phyloP scores from a whole-genome alignment of 2,113 vertebrate species.

The Ramphastos sulfuratus region DNA sequence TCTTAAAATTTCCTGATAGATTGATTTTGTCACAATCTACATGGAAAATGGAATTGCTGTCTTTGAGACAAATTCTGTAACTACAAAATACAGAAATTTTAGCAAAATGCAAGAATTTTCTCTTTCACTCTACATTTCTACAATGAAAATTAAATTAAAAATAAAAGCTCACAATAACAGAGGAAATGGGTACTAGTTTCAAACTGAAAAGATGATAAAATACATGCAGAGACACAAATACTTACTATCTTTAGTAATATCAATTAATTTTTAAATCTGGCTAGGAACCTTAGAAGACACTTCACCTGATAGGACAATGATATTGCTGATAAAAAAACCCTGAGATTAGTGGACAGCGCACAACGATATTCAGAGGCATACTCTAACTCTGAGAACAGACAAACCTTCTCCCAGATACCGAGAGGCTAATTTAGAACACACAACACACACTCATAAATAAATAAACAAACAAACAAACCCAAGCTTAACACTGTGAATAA shows the following conservation, averaged over 20 bases:
- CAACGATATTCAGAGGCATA: neutral
- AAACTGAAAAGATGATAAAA: neutral
- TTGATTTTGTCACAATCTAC: neutral
- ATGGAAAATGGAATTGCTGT: neutral
- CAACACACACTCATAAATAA: neutral
- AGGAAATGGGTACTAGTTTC: neutral
- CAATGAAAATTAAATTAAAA: neutral
- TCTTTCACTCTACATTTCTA: neutral
- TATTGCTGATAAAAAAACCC: too few species aligned
- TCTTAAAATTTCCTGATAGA: neutral
- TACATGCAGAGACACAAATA: neutral
- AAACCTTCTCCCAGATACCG: neutral
- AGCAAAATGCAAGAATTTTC: neutral
- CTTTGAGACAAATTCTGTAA: neutral
- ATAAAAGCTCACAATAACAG: neutral
- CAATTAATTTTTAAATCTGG: neutral
- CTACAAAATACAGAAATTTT: neutral
- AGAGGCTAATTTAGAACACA: neutral
- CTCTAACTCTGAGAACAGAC: neutral
- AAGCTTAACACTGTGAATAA: neutral
- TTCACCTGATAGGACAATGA: neutral
- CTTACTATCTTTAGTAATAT: neutral
- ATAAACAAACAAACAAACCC: neutral
- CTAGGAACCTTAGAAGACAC: neutral
- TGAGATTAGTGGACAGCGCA: too few species aligned